Base-by-base conservation (phyloP, 92 coral and sea anemone genomes). In the Chrysogorgia sp. region DNA sequence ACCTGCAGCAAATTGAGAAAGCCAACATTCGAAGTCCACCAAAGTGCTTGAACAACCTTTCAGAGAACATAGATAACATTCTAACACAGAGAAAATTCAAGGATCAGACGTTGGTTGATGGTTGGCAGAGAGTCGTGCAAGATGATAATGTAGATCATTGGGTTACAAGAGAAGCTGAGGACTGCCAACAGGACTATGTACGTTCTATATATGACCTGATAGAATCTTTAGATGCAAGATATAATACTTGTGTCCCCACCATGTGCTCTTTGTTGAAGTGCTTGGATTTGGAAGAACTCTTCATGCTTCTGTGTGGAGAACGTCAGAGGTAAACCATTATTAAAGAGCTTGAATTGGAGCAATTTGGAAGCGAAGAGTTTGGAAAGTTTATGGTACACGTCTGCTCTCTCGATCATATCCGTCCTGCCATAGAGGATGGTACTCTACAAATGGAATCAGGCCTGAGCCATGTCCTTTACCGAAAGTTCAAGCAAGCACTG, bases 101-200 rank as follows among this genome's bases (percentile, higher is more conserved):
- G 62, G 62, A 32, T 56, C 62, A 56, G 10, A 56, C 22, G 10
- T 56, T n/a, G n/a, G n/a, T n/a, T n/a, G n/a, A n/a, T 56, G 62
- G 62, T 56, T 56, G 62, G 62, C 29, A 56, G 25, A 56, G 10
- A n/a, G 25, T n/a, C 28, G 62, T 3, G 29, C 6, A 56, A 56
- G 62, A 56, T n/a, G 62, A 56, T 22, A 32, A 56, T 1, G 6
- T 22, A 7, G 58, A 52, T 52, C 19, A 52, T 10, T 52, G 58
- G 58, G 58, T 52, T 19, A 26, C 58, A 52, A 4, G 58, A 10
- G 58, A 52, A 4, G 58, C 19, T 19, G 58, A 10, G 58, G 58
- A 52, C 58, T 2, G 58, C 58, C 58, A 52, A 10, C n/a, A 43
- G 8, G 50, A 43, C 17, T 43, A 43, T 17, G 50, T 17, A 43